These are phyloP conservation scores for Sebastes trivittatus DNA, from an alignment of 2,797 vertebrate genomes.

Conservation along the genomic window DNA sequence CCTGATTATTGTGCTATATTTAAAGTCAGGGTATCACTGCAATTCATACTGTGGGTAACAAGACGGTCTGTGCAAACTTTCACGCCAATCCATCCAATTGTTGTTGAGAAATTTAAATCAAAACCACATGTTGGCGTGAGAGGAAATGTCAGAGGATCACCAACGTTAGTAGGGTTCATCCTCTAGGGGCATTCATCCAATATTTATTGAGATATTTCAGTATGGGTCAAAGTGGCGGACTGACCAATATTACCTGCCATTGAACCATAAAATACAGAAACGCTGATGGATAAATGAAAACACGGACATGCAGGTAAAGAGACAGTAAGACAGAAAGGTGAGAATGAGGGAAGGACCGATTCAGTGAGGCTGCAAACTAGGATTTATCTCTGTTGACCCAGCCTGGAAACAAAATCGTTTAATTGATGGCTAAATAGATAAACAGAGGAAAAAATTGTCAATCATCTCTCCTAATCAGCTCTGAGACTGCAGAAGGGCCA, in stretches of 20 bases:
- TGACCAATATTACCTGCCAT: too few species aligned
- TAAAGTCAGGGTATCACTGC: not conserved
- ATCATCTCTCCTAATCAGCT: slow-evolving; percentile 54
- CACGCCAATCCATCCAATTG: not conserved
- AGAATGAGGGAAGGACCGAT: not conserved
- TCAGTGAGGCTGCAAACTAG: slow-evolving; percentile 8
- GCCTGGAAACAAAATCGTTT: slow-evolving; percentile 39
- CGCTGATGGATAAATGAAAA: not conserved
- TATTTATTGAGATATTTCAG: not conserved
- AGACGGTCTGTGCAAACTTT: not conserved
- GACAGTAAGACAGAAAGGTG: not conserved
- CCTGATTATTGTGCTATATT: not conserved
- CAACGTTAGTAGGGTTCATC: too few species aligned
- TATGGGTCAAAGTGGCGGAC: not conserved
- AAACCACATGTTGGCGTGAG: not conserved
- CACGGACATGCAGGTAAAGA: not conserved
- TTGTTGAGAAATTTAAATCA: not conserved
- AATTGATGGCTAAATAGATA: slow-evolving; percentile 62
- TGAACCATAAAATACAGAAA: not conserved
- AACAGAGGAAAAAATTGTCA: slow-evolving; percentile 32
- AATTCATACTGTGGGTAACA: not conserved
- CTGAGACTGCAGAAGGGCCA: slow-evolving; percentile 49
- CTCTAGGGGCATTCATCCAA: not conserved
- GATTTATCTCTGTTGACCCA: slow-evolving; percentile 33
- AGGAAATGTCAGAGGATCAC: not conserved